Evolutionary conservation across 2,888 invertebrate genomes (phyloP), one percentile per base, ranked within the genome.

Genomic region (Serripes groenlandicus): DNA sequence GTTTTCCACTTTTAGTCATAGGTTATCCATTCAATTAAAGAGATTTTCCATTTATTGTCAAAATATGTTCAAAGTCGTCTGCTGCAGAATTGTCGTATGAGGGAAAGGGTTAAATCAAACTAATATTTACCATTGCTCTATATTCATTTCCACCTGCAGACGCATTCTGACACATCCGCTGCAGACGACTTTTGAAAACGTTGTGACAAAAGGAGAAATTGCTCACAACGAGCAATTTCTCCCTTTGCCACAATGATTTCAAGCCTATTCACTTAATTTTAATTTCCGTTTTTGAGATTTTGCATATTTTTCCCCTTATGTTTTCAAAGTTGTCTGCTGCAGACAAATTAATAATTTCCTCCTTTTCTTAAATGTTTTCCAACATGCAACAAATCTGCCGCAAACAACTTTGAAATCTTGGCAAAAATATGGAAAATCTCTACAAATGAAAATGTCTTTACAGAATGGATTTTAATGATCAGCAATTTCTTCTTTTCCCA

Each of bases 401-500:
- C 9, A 9, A n/a, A n/a, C 23, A 5, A 56, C 23, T 15, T 18
- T 18, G 9, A 15, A 56, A n/a, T 15, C 18, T 56, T n/a, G 56
- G 5, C 23, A 9, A 56, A 15, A 56, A 3, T 11, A 7, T n/a
- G 56, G n/a, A 56, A 2, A 28, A 28, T 2, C 56, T 5, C 1
- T 56, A 15, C 5, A 18, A 9, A 56, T n/a, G n/a, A 56, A n/a
- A 23, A 15, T 9, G 56, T 11, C n/a, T n/a, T n/a, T n/a, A n/a
- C n/a, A n/a, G n/a, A n/a, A n/a, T n/a, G n/a, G n/a, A n/a, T n/a
- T n/a, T 23, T 64, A 15, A 3, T 37, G 11, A 64, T 4, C 18
- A 64, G 64, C 37, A 64, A 21, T 37, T 64, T 64, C 35, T 37
- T n/a, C 30, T 35, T 64, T 64, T 35, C n/a, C 9, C 35, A 64